Evolutionary conservation across 2,797 vertebrate species (phyloP).

Genomic region (Trachurus trachurus): DNA sequence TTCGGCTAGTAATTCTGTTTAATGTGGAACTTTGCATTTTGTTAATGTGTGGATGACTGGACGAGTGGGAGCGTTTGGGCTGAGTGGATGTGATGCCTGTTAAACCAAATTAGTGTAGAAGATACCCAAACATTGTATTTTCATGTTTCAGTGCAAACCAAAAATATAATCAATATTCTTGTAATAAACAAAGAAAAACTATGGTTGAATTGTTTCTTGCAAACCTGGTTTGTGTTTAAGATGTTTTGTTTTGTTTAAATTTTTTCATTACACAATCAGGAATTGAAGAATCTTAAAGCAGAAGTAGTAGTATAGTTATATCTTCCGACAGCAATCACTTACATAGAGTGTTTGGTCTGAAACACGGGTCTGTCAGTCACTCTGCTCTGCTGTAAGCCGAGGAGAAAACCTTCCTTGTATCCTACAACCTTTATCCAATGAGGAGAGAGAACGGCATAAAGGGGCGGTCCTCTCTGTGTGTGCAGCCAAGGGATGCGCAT

Average conservation of each 20-base stretch:
- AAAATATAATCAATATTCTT: conserved; percentile 87
- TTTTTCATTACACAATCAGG: background rate
- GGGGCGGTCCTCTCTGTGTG: no score
- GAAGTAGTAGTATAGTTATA: no score
- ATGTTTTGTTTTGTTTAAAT: background rate
- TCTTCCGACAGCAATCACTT: no score
- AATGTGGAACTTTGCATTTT: conserved; percentile 59
- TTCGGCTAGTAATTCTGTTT: conserved; percentile 44
- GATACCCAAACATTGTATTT: conserved; percentile 75
- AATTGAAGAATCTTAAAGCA: no score
- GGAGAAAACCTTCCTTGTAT: no score
- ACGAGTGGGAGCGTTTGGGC: conserved; percentile 39
- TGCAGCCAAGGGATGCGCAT: no score
- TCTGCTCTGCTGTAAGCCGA: no score
- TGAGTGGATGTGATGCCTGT: conserved; percentile 63
- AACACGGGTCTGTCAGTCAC: no score
- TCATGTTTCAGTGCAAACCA: conserved; percentile 80
- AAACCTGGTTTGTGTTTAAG: background rate
- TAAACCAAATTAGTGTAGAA: conserved; percentile 74
- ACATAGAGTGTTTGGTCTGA: no score
- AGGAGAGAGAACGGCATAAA: no score
- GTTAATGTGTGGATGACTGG: conserved; percentile 52
- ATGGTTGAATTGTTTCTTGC: conserved; percentile 32
- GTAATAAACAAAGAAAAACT: conserved; percentile 83
- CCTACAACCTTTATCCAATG: no score